Base-by-base conservation (phyloP, 2,888 invertebrate species). In the Dryococelus australis region DNA sequence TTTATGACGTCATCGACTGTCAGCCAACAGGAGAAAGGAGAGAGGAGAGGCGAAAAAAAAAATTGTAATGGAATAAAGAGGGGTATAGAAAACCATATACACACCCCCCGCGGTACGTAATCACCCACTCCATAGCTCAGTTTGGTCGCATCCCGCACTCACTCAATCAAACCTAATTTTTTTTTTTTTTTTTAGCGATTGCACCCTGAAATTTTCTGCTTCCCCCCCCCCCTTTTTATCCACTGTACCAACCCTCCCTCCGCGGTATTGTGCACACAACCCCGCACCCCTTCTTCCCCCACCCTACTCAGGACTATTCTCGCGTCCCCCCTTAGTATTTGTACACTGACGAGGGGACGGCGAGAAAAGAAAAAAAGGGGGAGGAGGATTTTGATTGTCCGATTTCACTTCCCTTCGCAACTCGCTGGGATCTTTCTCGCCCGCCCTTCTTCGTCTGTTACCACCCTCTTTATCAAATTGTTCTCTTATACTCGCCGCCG, bases 41-140 rank as follows among this genome's bases (percentile, higher is more conserved):
- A 16, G 65, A 20, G 51, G 51, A 35, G 35, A 35, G 35, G 35
- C 35, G 35, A 35, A 47, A 47, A 47, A 47, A 47, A 47, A n/a
- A 65, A 65, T 65, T 65, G 65, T 65, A 65, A 65, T 65, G 65
- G 65, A 65, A 65, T 65, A 65, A 65, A 65, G 65, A 65, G 65
- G 24, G 65, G 65, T 65, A 65, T 65, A 65, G 65, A 65, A 65
- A 65, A 65, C 65, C 65, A 65, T 65, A 65, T 65, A 65, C 65
- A 65, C 65, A 16, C 65, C 65, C n/a, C n/a, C 65, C 65, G 2
- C n/a, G 65, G 6, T 65, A 65, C 65, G 65, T 65, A 65, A 65
- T 65, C 65, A 65, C 65, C n/a, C 65, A 65, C 65, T 65, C 65
- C 65, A 65, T 24, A 24, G 65, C 65, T n/a, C 65, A 65, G 65